Percentiles rank a stretch among this genome's conserved stretches.
These are phyloP conservation scores for Drosophila acutilabella DNA, from an alignment of 2,888 invertebrate species.

Conservation along the genomic window DNA sequence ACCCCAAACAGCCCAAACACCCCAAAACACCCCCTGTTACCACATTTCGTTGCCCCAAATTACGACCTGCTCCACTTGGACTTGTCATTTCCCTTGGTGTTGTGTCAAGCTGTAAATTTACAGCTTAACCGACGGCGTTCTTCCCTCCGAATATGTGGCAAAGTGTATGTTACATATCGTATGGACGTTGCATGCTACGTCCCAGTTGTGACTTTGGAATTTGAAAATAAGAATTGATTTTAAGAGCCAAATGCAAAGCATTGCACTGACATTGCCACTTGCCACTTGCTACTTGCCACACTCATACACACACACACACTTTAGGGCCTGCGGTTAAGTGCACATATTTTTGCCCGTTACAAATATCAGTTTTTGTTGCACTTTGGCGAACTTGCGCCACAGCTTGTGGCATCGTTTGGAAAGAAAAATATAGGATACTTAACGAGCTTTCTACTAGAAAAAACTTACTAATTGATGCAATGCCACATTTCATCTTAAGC, in stretches of 20 bases:
- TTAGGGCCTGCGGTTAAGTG: slow-evolving; percentile 35
- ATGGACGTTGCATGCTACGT: slow-evolving; percentile 6
- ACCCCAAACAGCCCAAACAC: not conserved
- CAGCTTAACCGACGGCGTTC: slow-evolving; percentile 48
- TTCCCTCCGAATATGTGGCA: slow-evolving; percentile 12
- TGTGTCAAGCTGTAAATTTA: slow-evolving; percentile 63
- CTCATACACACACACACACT: slow-evolving; percentile 3
- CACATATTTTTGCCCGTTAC: slow-evolving; percentile 21
- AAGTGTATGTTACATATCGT: slow-evolving; percentile 3
- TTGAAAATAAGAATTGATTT: slow-evolving; percentile 43
- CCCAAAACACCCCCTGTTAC: not conserved
- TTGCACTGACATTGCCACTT: slow-evolving; percentile 66
- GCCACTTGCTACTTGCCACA: slow-evolving; percentile 29
- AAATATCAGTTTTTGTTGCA: slow-evolving; percentile 16
- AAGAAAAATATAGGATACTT: not conserved
- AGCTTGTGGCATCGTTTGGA: slow-evolving; percentile 8
- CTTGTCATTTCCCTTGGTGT: slow-evolving; percentile 21
- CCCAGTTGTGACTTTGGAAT: slow-evolving; percentile 27
- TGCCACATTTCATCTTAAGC: not conserved
- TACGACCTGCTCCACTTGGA: slow-evolving; percentile 37
- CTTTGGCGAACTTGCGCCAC: slow-evolving; percentile 12
- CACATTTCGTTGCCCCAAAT: slow-evolving; percentile 7
- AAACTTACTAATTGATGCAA: slow-evolving; percentile 14
- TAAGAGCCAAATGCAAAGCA: slow-evolving; percentile 71
- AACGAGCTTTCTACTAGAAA: slow-evolving; percentile 5